Evolutionary conservation across 1,140 invertebrate species (phyloP), one percentile per base, ranked within the genome.

Genomic region (Lineus longissimus): DNA sequence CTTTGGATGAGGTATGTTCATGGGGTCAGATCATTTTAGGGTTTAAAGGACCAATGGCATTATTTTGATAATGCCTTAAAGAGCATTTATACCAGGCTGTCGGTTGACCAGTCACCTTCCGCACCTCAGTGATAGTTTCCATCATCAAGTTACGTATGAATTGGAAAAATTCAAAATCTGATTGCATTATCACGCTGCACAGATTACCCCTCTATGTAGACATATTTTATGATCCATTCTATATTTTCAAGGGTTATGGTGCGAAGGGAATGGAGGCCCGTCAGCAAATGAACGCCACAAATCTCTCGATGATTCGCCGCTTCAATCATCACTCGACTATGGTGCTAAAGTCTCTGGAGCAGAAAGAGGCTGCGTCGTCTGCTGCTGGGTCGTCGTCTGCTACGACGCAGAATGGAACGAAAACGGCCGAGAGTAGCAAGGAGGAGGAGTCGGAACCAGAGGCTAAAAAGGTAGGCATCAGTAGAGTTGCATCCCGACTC

Each of bases 261-360:
- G 69, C 63, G 2, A 67, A 64, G 6, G 60, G 51, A 9, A 72
- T 72, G 23, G 77, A 76, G 51, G 70, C 47, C 30, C 43, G 69
- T 41, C 36, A 58, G 17, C 65, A 62, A 30, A 71, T 41, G 11
- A 77, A 71, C 55, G 63, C 70, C 7, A 70, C 94, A 66, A 94
- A 95, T 83, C 88, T 92, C 76, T 93, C 88, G 71, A 94, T 96
- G 90, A 96, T 97, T 51, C 92, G 94, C 80, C 83, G 87, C 63
- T 97, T 97, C 78, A 98, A 98, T 86, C 94, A 97, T 83, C 94
- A 97, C 82, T 97, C 94, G 59, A 95, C 96, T 64, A 95, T 96
- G 91, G 90, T 95, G 61, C 85, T 96, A 64, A 93, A 94, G 85
- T 89, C 92, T 73, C 90, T 88, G 79, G 74, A 83, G 65, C 72